phyloP scores from a whole-genome alignment of 2,888 invertebrate genomes.

The Lasioglossum marginatum region DNA sequence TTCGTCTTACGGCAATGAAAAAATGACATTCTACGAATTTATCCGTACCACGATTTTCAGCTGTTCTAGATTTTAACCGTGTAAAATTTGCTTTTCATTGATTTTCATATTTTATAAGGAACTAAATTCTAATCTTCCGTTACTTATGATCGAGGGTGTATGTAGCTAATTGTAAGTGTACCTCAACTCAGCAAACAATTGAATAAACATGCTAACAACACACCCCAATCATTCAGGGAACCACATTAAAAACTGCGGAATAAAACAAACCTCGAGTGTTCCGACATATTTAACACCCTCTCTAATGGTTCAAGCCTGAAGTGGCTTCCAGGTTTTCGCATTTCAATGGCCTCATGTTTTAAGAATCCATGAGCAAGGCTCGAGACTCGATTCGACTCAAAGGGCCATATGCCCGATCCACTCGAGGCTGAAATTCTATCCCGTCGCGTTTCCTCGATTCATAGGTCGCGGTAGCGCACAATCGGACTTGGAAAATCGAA shows the following conservation, averaged over 20 bases:
- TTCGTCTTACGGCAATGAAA: neutral
- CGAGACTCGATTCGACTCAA: constrained; percentile 10
- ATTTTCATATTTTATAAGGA: neutral
- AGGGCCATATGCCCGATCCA: constrained; percentile 38
- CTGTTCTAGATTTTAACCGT: neutral
- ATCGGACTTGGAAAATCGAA: constrained; percentile 31
- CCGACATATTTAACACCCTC: constrained; percentile 10
- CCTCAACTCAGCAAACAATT: neutral
- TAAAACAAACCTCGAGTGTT: neutral
- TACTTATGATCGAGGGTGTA: neutral
- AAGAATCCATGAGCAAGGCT: neutral
- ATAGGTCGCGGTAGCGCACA: neutral
- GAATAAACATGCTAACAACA: neutral
- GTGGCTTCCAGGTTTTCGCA: constrained; percentile 12
- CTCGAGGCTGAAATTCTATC: constrained; percentile 28
- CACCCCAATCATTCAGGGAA: neutral
- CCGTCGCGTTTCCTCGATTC: constrained; percentile 23
- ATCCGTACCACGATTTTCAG: neutral
- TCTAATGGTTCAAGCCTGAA: neutral
- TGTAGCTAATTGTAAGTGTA: neutral
- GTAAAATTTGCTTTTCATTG: neutral
- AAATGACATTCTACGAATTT: neutral
- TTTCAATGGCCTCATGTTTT: neutral
- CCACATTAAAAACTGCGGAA: neutral
- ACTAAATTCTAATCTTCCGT: neutral